Evolutionary conservation across 2,113 vertebrate species (phyloP).

Genomic region (Chaenocephalus aceratus): DNA sequence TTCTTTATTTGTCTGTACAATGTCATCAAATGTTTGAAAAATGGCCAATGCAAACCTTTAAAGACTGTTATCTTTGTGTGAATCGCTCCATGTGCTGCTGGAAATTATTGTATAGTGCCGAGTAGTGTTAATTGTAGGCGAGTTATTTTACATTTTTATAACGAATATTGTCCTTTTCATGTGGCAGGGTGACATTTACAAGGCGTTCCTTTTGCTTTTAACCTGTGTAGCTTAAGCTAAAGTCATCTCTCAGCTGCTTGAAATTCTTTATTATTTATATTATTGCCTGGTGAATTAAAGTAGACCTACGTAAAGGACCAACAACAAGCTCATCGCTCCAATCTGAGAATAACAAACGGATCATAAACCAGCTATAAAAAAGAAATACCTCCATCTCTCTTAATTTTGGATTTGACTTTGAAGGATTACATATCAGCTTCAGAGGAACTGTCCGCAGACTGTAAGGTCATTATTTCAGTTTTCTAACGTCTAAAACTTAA

Average conservation of each 20-base stretch:
- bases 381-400: background rate
- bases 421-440: background rate
- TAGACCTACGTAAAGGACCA: background rate
- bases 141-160: background rate
- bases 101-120: background rate
- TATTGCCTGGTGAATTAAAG: background rate
- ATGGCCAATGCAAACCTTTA: background rate
- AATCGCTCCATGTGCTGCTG: background rate
- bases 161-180: background rate
- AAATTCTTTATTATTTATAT: background rate
- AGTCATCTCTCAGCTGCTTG: slow-evolving; percentile 2
- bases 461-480: too few species aligned
- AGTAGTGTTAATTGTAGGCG: background rate
- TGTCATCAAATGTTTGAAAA: too few species aligned
- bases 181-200: background rate
- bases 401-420: background rate
- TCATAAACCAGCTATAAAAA: background rate
- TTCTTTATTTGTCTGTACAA: too few species aligned
- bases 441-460: too few species aligned
- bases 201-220: background rate
- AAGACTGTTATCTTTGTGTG: background rate
- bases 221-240: too few species aligned
- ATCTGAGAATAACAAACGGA: background rate
- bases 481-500: too few species aligned
- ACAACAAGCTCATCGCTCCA: background rate